Evolutionary conservation across 2,888 invertebrate species (phyloP), one percentile per base, ranked within the genome.

Genomic region (Chrysolina oricalcia): DNA sequence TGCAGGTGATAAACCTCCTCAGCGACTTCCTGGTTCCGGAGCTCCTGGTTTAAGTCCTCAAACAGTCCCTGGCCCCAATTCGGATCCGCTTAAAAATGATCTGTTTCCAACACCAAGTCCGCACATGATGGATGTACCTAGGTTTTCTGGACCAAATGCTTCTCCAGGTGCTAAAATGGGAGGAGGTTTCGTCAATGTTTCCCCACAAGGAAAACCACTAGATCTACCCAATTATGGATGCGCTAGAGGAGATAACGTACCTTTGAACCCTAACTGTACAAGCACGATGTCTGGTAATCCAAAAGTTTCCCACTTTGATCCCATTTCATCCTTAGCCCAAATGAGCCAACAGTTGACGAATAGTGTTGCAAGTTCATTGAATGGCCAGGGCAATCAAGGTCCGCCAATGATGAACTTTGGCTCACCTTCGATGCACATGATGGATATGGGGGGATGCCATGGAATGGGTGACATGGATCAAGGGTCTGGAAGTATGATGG

Each of bases 291-390:
- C 88, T 83, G 90, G 88, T 86, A 93, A 86, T 89, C 92, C 88
- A 84, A 93, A 92, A 90, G 92, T 89, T 86, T 91, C 92, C 85
- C 96, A 93, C 86, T 97, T 97, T 88, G 97, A 97, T 90, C 97
- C 97, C 0, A 97, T 97, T 84, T 96, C 97, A 69, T 97, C 97
- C 10, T 91, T 97, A 85, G 97, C 97, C 72, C 97, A 97, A 89
- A 97, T 97, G 97, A 96, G 96, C 78, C 97, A 97, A 86, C 96
- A 97, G 87, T 89, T 97, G 80, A 96, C 97, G 15, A 96, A 94
- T 85, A 94, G 94, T 87, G 92, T 92, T 69, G 90, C 92, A 17
- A 92, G 91, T 83, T 91, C 92, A 17, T 88, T 91, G 73, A 90
- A 92, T 69, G 92, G 91, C 3, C 91, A 91, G 78, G 90, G 90